Evolutionary conservation across 2,113 vertebrate genomes (phyloP), one percentile per base, ranked within the genome.

Genomic region (Argyrosomus japonicus): DNA sequence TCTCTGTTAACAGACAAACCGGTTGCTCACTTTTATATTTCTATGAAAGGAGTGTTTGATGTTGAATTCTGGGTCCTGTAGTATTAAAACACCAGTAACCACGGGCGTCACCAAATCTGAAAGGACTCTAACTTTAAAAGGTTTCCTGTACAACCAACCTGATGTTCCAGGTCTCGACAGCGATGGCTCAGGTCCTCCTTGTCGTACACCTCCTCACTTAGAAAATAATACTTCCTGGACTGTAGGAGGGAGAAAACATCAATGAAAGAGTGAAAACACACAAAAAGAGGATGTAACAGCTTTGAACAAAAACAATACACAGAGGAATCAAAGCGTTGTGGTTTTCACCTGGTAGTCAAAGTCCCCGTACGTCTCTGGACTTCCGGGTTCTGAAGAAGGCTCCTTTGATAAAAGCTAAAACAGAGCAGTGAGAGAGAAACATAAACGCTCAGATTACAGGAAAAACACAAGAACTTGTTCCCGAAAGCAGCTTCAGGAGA

Each of bases 201-300:
- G 56, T 95, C 96, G 0, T 96, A 96, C 0, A 92, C 91, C 72
- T 97, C 96, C 77, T 97, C 96, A 9, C 97, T 97, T 25, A 98
- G 93, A 77, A 97, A 98, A 75, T 98, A 97, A 93, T 98, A 98
- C 90, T 97, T 98, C 73, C 97, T 95, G 57, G 97, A 98, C 97
- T 98, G 91, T n/a, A 50, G 54, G 15, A 63, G 64, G 36, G 48
- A 60, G 63, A 36, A 43, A 58, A 64, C 48, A 56, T 74, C 5
- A 67, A 60, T 62, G 17, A 78, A 53, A 79, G 47, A 56, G 63
- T 56, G 19, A n/a, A 32, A 78, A 53, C 48, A 87, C 43, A 67
- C 7, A 40, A 58, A 75, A 53, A 53, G 21, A 63, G 21, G 9
- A 17, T 25, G 48, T 51, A 88, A 71, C 12, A 56, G 50, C 76